These are phyloP conservation scores for Hippolais icterina DNA, from an alignment of 2,113 vertebrate genomes.

Conservation along the genomic window DNA sequence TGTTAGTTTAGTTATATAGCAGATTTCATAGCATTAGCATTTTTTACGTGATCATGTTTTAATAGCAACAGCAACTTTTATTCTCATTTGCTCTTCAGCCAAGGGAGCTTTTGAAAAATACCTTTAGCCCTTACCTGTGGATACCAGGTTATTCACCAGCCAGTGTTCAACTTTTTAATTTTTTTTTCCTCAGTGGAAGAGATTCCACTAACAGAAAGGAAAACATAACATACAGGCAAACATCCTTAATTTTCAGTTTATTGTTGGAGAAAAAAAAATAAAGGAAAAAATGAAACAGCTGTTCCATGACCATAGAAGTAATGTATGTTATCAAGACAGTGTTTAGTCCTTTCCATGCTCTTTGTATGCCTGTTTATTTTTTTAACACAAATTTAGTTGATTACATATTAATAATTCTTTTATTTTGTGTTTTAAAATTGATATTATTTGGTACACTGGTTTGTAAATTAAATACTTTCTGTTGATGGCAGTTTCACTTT, in stretches of 20 bases:
- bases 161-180: background rate
- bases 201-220: background rate
- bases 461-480: conserved; percentile 11
- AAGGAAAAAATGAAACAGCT: background rate
- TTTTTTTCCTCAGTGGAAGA: background rate
- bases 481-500: background rate
- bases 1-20: background rate
- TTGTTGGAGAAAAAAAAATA: background rate
- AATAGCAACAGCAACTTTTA: background rate
- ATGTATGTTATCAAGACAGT: background rate
- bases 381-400: background rate
- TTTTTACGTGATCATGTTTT: background rate
- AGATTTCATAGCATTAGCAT: background rate
- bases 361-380: background rate
- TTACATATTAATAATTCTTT: background rate
- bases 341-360: background rate
- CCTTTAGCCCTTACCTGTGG: background rate
- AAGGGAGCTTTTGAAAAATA: background rate
- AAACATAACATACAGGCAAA: background rate
- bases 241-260: background rate
- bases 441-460: background rate
- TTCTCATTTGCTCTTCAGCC: background rate
- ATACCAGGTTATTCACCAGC: background rate
- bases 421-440: background rate
- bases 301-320: background rate